Percentiles rank a stretch among this genome's conserved stretches.
Conservation (phyloP, 2,797 vertebrate genomes). For the Adelosebastes latens region DNA sequence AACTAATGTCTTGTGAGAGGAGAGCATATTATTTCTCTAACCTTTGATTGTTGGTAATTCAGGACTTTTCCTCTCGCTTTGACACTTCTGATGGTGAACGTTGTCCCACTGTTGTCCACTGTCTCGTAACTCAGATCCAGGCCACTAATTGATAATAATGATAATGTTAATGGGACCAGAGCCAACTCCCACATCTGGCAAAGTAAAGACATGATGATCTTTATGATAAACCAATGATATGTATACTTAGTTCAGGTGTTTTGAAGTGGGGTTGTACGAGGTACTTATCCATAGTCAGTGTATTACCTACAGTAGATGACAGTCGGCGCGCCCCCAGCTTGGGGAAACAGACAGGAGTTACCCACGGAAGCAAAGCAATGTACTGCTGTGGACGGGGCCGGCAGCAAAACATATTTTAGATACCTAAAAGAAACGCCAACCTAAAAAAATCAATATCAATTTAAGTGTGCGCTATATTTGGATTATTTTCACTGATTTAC, state of each 20-base stretch:
- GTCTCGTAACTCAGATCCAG: constrained; percentile 83
- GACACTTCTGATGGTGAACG: constrained; percentile 83
- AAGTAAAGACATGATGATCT: background rate
- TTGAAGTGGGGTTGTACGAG: too few relatives aligned
- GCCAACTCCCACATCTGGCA: background rate
- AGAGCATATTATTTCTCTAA: constrained; percentile 52
- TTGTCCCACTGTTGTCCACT: constrained; percentile 62
- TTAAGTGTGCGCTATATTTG: too few relatives aligned
- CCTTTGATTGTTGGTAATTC: constrained; percentile 84
- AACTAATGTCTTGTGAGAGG: background rate
- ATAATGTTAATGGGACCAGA: constrained; percentile 29
- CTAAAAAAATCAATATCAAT: too few relatives aligned
- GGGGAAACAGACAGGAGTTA: too few relatives aligned
- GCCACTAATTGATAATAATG: constrained; percentile 80
- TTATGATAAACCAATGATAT: background rate
- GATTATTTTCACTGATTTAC: too few relatives aligned
- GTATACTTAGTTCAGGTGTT: too few relatives aligned
- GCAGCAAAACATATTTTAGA: too few relatives aligned
- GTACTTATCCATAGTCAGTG: too few relatives aligned
- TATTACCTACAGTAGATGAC: too few relatives aligned
- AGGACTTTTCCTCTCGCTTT: constrained; percentile 83
- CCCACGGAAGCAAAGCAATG: too few relatives aligned
- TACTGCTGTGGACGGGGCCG: rapidly evolving
- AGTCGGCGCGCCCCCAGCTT: rapidly evolving
- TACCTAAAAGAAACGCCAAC: too few relatives aligned